phyloP scores from a whole-genome alignment of 2,797 vertebrate genomes.

The Buphagus erythrorhynchus region DNA sequence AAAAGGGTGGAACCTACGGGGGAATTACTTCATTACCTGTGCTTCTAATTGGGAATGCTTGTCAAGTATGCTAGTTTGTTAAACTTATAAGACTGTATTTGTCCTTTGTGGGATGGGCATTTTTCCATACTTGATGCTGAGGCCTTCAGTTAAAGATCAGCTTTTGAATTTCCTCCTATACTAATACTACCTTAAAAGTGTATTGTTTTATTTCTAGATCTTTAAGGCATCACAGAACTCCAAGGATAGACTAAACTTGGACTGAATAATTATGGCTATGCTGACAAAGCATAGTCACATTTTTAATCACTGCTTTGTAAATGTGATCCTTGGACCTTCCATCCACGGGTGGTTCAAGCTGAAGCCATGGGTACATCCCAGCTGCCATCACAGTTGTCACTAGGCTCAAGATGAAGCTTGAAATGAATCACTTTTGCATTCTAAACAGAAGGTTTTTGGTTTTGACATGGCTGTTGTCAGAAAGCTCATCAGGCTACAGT shows the following conservation, averaged over 20 bases:
- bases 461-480: background rate
- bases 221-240: background rate
- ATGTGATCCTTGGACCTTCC: background rate
- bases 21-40: background rate
- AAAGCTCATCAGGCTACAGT: background rate
- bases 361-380: background rate
- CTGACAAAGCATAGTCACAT: background rate
- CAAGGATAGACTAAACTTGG: background rate
- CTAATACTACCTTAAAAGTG: background rate
- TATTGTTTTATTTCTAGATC: background rate
- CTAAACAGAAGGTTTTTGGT: background rate
- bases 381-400: background rate
- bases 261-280: background rate
- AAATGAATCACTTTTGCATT: background rate
- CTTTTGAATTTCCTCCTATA: background rate
- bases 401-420: background rate
- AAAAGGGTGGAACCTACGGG: background rate
- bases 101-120: fast-evolving
- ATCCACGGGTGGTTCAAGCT: background rate
- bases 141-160: background rate
- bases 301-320: background rate
- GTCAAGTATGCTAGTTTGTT: background rate
- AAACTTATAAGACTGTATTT: background rate
- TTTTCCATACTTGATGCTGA: background rate
- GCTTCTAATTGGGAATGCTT: background rate